Evolutionary conservation across 2,113 vertebrate genomes (phyloP), one percentile per base, ranked within the genome.

Genomic region (Trichechus manatus): DNA sequence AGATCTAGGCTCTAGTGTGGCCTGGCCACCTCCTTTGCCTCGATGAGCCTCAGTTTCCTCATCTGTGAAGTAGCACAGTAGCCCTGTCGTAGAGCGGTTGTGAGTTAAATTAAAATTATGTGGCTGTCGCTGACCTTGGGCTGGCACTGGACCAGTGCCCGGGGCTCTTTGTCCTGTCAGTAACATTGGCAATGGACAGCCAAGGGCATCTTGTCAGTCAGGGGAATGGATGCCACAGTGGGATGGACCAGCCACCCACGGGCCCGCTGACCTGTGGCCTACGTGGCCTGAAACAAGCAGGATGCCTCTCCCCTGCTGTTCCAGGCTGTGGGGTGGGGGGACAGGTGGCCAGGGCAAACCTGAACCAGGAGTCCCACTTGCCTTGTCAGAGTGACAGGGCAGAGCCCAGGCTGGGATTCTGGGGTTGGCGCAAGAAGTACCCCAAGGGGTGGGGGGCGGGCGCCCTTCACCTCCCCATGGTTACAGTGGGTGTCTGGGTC

Each of bases 141-240:
- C 72, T 11, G 85, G 56, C 75, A 17, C 59, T 22, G 79, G 39
- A 2, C 61, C n/a, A 3, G 78, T 31, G 78, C 4, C 77, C 20
- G 10, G 59, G 56, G 47, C 47, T 47, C 7, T 47, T 47, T 0
- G 0, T 3, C 1, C 47, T 47, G 27, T 50, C 15, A 8, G 20
- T 10, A 36, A 33, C 15, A 3, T 9, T 39, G 2, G 10, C 25
- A 9, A 44, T 63, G 8, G 64, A 42, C 33, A 0, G 29, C 19
- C 33, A 0, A 0, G 61, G 59, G 17, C 27, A 1, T 13, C 25
- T 27, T 42, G 36, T 33, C 68, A 70, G 36, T 8, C 0, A 39
- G 0, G 50, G 17, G 31, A 19, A 9, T 1, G 0, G 11, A 8
- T 3, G 47, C 25, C 1, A 1, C 0, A 0, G 84, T 27, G 63